A percentile compares a stretch with the other conserved stretches of the same genome.
Conservation (phyloP, 2,888 invertebrate genomes). For the Syrphus vitripennis region DNA sequence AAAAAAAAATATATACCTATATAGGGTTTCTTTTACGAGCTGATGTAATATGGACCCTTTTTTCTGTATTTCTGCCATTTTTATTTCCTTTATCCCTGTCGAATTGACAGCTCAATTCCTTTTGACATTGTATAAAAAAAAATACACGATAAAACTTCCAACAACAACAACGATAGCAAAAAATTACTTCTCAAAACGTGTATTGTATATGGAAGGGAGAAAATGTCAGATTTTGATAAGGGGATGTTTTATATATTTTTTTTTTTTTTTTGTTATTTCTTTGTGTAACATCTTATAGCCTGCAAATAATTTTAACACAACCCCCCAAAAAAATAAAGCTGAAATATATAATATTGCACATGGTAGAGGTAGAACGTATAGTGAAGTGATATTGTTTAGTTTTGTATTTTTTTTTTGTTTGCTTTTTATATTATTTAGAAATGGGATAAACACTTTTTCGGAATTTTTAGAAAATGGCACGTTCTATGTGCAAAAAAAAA, state of each 20-base stretch:
- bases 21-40: not conserved
- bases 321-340: constrained; percentile 11
- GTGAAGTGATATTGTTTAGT: constrained; percentile 22
- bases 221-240: constrained; percentile 69
- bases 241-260: constrained; percentile 35
- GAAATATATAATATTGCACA: constrained; percentile 53
- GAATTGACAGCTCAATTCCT: constrained; percentile 67
- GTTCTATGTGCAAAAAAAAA: constrained; percentile 40
- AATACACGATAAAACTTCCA: constrained; percentile 51
- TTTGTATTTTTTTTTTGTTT: not conserved
- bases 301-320: constrained; percentile 59
- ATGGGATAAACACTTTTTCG: constrained; percentile 42
- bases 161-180: constrained; percentile 28
- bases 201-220: constrained; percentile 31
- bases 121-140: constrained; percentile 45
- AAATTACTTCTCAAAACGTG: constrained; percentile 2
- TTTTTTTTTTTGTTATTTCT: not conserved
- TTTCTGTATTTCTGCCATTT: constrained; percentile 41
- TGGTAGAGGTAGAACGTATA: too few species aligned
- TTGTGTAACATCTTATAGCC: constrained; percentile 53
- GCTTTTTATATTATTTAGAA: constrained; percentile 1
- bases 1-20: not conserved
- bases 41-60: constrained; percentile 53
- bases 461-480: constrained; percentile 45
- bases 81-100: constrained; percentile 42